Evolutionary conservation across 2,797 vertebrate species (phyloP).

Genomic region (Cercopithecus mitis): DNA sequence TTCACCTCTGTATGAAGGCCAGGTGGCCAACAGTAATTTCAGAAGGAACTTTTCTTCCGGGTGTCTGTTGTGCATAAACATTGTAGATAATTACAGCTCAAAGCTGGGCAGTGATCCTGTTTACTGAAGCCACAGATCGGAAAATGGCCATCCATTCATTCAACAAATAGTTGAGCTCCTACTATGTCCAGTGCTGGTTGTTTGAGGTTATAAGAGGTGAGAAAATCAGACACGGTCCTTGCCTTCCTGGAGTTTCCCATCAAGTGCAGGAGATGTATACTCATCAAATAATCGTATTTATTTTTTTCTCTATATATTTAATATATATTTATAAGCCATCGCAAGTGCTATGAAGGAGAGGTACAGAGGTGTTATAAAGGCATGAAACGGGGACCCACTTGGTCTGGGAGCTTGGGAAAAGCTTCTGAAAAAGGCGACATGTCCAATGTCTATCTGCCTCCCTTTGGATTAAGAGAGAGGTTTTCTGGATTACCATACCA

Average conservation of each 20-base stretch:
- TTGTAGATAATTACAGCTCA: neutral
- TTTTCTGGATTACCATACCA: neutral
- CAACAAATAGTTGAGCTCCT: neutral
- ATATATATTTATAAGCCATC: neutral
- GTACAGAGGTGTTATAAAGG: neutral
- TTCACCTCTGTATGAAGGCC: neutral
- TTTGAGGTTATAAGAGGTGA: neutral
- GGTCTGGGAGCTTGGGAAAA: neutral
- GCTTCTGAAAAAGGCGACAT: neutral
- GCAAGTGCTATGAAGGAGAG: neutral
- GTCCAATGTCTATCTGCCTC: neutral
- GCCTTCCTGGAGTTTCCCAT: neutral
- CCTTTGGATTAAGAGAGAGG: neutral
- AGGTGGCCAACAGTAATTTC: slow-evolving; percentile 32
- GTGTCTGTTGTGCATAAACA: neutral
- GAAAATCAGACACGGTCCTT: neutral
- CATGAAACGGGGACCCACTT: neutral
- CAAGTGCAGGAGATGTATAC: neutral
- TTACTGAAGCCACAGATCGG: neutral
- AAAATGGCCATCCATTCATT: neutral
- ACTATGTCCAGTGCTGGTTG: neutral
- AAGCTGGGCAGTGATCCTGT: neutral
- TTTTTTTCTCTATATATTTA: neutral
- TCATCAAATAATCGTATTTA: neutral
- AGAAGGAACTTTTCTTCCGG: slow-evolving; percentile 17